These are phyloP conservation scores for Melanotus villosus DNA, from an alignment of 2,888 invertebrate genomes.

Conservation along the genomic window DNA sequence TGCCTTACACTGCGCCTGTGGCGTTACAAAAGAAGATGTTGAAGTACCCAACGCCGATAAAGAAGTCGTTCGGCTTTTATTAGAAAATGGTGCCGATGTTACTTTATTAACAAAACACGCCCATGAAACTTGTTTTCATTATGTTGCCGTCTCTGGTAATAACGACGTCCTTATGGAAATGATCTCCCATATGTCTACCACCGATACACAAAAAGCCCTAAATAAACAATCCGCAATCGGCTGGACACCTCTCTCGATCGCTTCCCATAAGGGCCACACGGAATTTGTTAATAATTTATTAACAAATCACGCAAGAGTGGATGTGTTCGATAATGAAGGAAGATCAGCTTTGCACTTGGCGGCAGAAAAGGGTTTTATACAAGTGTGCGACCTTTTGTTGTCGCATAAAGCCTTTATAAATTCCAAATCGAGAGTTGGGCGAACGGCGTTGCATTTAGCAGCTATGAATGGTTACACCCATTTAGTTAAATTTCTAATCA, in stretches of 20 bases:
- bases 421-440: constrained; percentile 96
- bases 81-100: constrained; percentile 94
- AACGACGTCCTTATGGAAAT: constrained; percentile 96
- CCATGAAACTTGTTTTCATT: constrained; percentile 95
- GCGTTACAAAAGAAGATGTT: constrained; percentile 87
- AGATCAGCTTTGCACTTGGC: constrained; percentile 96
- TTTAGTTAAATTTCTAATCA: constrained; percentile 90
- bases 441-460: constrained; percentile 97
- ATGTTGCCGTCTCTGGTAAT: constrained; percentile 95
- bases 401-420: constrained; percentile 99
- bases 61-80: constrained; percentile 90
- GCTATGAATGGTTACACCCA: constrained; percentile 97
- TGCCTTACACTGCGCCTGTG: constrained; percentile 94
- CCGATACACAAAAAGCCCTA: constrained; percentile 92
- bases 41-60: constrained; percentile 80
- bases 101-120: constrained; percentile 87
- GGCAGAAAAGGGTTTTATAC: constrained; percentile 92
- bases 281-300: constrained; percentile 92
- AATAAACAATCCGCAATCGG: constrained; percentile 95
- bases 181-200: constrained; percentile 90
- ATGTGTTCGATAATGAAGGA: constrained; percentile 97
- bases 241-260: constrained; percentile 97
- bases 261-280: constrained; percentile 95
- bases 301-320: constrained; percentile 96
- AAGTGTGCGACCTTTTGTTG: constrained; percentile 90